Evolutionary conservation across 2,888 invertebrate genomes (phyloP), one percentile per base, ranked within the genome.

Genomic region (Melanchra persicariae): DNA sequence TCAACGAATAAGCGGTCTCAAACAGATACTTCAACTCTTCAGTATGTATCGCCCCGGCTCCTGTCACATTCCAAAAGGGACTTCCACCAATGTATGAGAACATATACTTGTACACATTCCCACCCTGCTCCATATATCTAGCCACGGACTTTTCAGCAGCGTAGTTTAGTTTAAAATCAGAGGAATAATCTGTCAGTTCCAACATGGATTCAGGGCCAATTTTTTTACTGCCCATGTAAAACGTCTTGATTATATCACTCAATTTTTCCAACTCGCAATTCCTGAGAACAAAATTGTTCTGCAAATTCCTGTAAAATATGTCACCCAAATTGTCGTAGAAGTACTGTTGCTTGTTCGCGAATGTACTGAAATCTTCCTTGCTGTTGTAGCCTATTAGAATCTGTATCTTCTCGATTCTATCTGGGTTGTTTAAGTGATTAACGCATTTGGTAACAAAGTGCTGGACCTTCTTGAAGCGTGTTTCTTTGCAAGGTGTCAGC

Each of bases 371-470:
- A 2, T 81, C 82, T 81, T 92, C 92, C 75, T 90, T 89, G 43
- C 89, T 89, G 10, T 89, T 92, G 30, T 88, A 90, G 0, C 92
- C 93, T 9, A 90, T 82, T 37, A 93, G 71, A 12, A 93, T 86
- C 1, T 84, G 70, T 2, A 81, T 86, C 12, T 85, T 72, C 58
- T 77, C 81, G 0, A 89, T 75, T 74, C 83, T 88, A 2, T 77
- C 68, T 2, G 79, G 76, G 4, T 83, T 79, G 37, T 77, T 77
- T 9, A 90, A 71, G 12, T 89, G 82, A 19, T 83, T 84, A 5
- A 86, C 82, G 67, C 87, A 84, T 15, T 81, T 67, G 0, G 79
- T 83, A 0, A 91, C 66, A 30, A 91, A 90, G 26, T 82, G 85
- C 58, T 87, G 79, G 2, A 86, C 81, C 0, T 83, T 83, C 55